Evolutionary conservation across 2,113 vertebrate species (phyloP), one percentile per base, ranked within the genome.

Genomic region (Stegastes partitus): DNA sequence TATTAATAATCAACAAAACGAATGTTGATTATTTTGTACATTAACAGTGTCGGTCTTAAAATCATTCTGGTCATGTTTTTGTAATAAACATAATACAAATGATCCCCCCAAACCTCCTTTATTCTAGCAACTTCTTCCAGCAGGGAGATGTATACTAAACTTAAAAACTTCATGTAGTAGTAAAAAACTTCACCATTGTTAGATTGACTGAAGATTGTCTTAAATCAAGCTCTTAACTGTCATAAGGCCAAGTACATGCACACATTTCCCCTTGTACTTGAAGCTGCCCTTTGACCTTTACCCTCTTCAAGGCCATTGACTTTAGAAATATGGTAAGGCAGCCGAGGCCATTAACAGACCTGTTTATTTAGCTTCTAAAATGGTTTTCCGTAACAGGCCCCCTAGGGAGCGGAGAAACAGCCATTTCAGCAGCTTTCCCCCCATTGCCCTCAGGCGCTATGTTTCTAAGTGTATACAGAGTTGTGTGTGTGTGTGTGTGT

Each of bases 281-380:
- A 34, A 77, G 31, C 71, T 47, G n/a, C 37, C 47, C 44, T 3
- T 14, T 76, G 81, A 84, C 84, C 77, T 84, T 83, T 78, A 45
- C 57, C 83, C 76, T 79, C 45, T 79, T 85, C 58, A 68, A 81
- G 55, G 66, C 69, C 54, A 79, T 51, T 63, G 55, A 70, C 49
- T 50, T 69, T n/a, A 53, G 73, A 77, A 69, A 81, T 79, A 77
- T 81, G 65, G 64, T 74, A 64, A 79, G 42, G 82, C 68, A 74
- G 64, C 19, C 42, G 65, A 67, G 81, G 64, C 88, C 82, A 87
- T 91, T 92, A 92, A 89, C 79, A 89, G 84, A 84, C 73, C 80
- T 89, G 83, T 90, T 92, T 91, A 91, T 93, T 91, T 90, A 86
- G 90, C 82, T 88, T 85, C 84, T 87, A 42, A 82, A 87, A 89